phyloP scores from a whole-genome alignment of 2,113 vertebrate species.

The Otus sunia region DNA sequence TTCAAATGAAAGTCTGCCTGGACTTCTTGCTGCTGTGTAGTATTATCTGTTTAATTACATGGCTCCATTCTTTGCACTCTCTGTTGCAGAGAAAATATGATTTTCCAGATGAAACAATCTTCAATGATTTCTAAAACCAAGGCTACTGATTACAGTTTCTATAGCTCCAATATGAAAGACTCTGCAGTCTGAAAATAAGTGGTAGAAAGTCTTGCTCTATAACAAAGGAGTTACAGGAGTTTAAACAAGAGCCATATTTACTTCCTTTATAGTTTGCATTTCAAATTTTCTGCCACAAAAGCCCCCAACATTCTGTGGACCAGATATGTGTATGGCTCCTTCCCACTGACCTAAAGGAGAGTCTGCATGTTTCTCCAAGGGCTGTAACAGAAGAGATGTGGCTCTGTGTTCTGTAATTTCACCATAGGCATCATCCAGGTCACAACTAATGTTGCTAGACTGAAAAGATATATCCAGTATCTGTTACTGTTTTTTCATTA shows the following conservation, averaged over 20 bases:
- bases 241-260: not conserved
- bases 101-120: not conserved
- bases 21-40: not conserved
- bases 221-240: not conserved
- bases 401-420: conserved; percentile 21
- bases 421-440: conserved; percentile 49
- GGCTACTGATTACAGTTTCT: not conserved
- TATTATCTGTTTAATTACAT: conserved; percentile 25
- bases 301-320: not conserved
- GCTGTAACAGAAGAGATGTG: conserved; percentile 28
- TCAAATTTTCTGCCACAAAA: not conserved
- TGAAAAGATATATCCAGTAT: not conserved
- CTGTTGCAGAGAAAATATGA: not conserved
- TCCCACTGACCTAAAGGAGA: not conserved
- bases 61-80: not conserved
- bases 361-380: conserved; percentile 13
- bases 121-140: not conserved
- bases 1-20: not conserved
- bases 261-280: not conserved
- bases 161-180: not conserved
- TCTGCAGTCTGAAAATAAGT: not conserved
- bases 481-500: not conserved
- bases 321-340: conserved; percentile 2
- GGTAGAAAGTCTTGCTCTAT: not conserved
- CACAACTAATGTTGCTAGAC: conserved; percentile 25